Base-by-base conservation (phyloP, 2,113 vertebrate genomes). In the Meles meles region DNA sequence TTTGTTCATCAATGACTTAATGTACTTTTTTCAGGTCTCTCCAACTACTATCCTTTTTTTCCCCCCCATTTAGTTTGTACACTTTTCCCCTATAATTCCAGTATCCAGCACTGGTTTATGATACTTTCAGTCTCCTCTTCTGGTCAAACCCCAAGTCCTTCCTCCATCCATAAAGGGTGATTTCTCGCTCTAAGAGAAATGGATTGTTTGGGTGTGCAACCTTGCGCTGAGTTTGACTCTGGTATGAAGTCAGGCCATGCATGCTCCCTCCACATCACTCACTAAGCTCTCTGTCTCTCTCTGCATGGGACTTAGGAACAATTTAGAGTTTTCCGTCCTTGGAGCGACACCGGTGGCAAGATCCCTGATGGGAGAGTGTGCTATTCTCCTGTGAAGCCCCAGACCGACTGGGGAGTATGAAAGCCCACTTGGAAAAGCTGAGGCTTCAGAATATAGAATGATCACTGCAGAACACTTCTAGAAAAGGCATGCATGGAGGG, bases 391-490 rank as follows among this genome's bases (percentile, higher is more conserved):
- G 55, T 15, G 25, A 18, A 57, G 69, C 2, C 55, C 27, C 2
- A 17, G 20, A 39, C 0, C 1, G 14, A 47, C 0, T 1, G 17
- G 14, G 13, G 63, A 47, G n/a, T 34, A 6, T 17, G 77, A 20
- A 44, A 77, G 44, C 14, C 59, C 9, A 15, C 9, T 12, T 59
- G 57, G 57, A 31, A 37, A 67, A 82, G 61, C 4, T n/a, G 67
- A 52, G 71, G 23, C 42, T 52, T 61, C 65, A 8, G 94, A 61
- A 67, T 6, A 39, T 1, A 61, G 27, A 34, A 17, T 3, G 0
- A 34, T 17, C 25, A 17, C 31, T 6, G n/a, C 37, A 42, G 49
- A 49, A 27, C 8, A 4, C 23, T 47, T 1, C 42, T 3, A 6
- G 72, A 80, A 74, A 44, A n/a, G 84, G 49, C 8, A 9, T 2